These are phyloP conservation scores for Chrysogorgia sp. DNA, from an alignment of 92 coral and sea anemone species.

Conservation along the genomic window DNA sequence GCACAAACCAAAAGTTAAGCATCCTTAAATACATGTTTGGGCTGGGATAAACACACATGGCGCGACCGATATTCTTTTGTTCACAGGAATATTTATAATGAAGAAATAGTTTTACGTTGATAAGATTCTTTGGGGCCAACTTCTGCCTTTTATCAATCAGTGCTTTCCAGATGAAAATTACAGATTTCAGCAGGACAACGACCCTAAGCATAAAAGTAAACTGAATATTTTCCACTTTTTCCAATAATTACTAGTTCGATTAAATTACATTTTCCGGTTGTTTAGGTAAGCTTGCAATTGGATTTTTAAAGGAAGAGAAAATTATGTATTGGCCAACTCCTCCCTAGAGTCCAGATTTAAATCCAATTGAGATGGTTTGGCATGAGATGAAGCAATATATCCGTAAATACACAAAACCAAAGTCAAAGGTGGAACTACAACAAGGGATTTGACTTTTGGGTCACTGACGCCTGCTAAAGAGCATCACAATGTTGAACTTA, in stretches of 20 bases:
- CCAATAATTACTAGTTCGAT: neutral
- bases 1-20: constrained; percentile 59
- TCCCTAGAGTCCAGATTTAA: constrained; percentile 52
- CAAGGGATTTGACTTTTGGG: constrained; percentile 62
- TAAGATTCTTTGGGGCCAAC: constrained; percentile 7
- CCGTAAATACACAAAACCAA: constrained; percentile 53
- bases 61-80: constrained; percentile 40
- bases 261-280: neutral
- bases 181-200: constrained; percentile 40
- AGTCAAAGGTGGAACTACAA: constrained; percentile 41
- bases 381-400: constrained; percentile 39
- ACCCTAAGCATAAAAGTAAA: constrained; percentile 45
- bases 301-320: constrained; percentile 19
- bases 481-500: too few relatives aligned
- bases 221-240: neutral
- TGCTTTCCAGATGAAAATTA: constrained; percentile 52
- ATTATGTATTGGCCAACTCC: constrained; percentile 55
- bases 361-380: constrained; percentile 43
- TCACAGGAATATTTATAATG: constrained; percentile 60
- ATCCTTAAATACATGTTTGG: constrained; percentile 60
- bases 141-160: constrained; percentile 52
- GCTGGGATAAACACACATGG: constrained; percentile 61
- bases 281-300: constrained; percentile 41
- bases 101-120: constrained; percentile 21
- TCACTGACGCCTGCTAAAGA: too few relatives aligned